Evolutionary conservation across 2,113 vertebrate genomes (phyloP), one percentile per base, ranked within the genome.

Genomic region (Myotis brandtii): DNA sequence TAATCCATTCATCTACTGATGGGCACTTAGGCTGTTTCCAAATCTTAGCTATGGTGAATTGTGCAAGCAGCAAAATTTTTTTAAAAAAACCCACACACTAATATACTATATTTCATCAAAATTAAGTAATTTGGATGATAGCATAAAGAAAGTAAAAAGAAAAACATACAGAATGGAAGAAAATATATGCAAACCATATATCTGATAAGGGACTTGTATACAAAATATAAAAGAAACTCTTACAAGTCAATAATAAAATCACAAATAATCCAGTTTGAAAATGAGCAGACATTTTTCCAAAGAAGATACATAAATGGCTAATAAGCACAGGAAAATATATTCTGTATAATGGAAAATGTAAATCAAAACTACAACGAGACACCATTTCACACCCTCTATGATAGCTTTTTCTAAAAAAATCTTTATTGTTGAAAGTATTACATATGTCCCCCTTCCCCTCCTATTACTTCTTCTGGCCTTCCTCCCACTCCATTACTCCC

Each of bases 251-350:
- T 27, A 80, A 48, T 56, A 67, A 86, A 91, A 52, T 54, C 21
- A 80, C n/a, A n/a, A 72, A 85, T 6, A 70, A 91, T 72, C 21
- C 72, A 54, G 18, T 48, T 92, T 92, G 9, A 79, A 87, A 89
- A 56, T 88, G 59, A 40, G 23, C 46, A 70, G 50, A 34, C 4
- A 46, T 32, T 89, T 66, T 16, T 40, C 67, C 48, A 13, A 62
- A 62, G 25, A 67, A 56, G 69, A 66, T 75, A 56, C 9, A 46
- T 23, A 76, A 85, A 69, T 50, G 25, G 13, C 40, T n/a, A 85
- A 75, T 59, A 90, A 56, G 40, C 62, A 77, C 37, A 84, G 37
- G 40, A 48, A 89, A 77, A 94, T 6, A 32, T 69, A 48, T 23
- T 89, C 25, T 46, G 48, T 62, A 89, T 69, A 34, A 83, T 59